A percentile compares a stretch with the other conserved stretches of the same genome.
These are phyloP conservation scores for Mystacides longicornis DNA, from an alignment of 2,888 invertebrate species.

Conservation along the genomic window DNA sequence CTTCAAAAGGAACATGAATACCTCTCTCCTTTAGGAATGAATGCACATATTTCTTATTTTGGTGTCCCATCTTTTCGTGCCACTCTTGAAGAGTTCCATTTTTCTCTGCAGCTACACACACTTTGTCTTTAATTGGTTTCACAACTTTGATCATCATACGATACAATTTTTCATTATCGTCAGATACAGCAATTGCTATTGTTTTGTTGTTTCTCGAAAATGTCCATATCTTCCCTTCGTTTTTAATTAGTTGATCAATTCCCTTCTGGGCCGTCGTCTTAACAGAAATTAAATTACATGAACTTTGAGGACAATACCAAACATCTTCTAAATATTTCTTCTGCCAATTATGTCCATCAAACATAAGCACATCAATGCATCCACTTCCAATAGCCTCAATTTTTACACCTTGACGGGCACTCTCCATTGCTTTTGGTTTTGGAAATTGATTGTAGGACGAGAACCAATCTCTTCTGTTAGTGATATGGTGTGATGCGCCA, in stretches of 20 bases:
- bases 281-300: constrained; percentile 3
- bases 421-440: not conserved
- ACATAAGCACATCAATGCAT: not conserved
- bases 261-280: constrained; percentile 2
- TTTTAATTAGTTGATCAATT: not conserved
- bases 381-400: not conserved
- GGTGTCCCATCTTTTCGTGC: constrained; percentile 1
- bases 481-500: constrained; percentile 2
- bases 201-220: not conserved
- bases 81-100: not conserved
- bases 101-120: not conserved
- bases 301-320: constrained; percentile 3
- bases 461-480: constrained; percentile 1
- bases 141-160: not conserved
- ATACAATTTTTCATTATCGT: not conserved
- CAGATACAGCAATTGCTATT: not conserved
- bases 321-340: not conserved
- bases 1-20: not conserved
- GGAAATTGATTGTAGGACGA: not conserved
- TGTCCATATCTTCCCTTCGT: not conserved
- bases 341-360: not conserved
- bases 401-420: not conserved
- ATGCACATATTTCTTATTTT: not conserved
- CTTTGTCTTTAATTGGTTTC: not conserved
- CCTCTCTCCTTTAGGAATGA: not conserved